Base-by-base conservation (phyloP, 1,140 invertebrate species). In the Forficula auricularia region DNA sequence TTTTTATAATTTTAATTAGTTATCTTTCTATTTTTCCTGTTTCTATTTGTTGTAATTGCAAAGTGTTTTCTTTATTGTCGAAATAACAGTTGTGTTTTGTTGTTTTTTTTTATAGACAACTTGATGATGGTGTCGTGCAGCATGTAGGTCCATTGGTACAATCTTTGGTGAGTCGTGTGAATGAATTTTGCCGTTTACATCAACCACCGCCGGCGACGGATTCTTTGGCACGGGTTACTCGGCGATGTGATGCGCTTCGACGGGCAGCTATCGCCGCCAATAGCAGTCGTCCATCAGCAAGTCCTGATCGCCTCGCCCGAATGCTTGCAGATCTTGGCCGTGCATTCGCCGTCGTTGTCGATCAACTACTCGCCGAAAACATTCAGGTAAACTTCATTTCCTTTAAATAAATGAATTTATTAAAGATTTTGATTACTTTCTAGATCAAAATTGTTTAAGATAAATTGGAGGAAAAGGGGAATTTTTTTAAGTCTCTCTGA, bases 341-440 rank as follows among this genome's bases (percentile, higher is more conserved):
- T 31, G 52, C 58, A 7, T 64, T 65, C 50, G 59, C 64, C 12
- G 58, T 58, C 19, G 50, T 66, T 19, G 57, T 67, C 4, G 66
- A 70, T 48, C 54, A 61, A 18, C 50, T 61, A 19, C 52, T 65
- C n/a, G 30, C 42, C n/a, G 34, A 46, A 1, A 50, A 55, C 20
- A 52, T 56, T 19, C 47, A 50, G 45, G 54, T 55, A 48, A 50
- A n/a, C n/a, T n/a, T 42, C n/a, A 8, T 38, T 30, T n/a, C 20
- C 16, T 19, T 15, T 40, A 39, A 6, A n/a, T n/a, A n/a, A n/a
- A n/a, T n/a, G n/a, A n/a, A n/a, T n/a, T n/a, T n/a, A n/a, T n/a
- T n/a, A n/a, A n/a, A n/a, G n/a, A n/a, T n/a, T n/a, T n/a, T n/a
- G n/a, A n/a, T n/a, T n/a, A n/a, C n/a, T n/a, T n/a, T n/a, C n/a